phyloP scores from a whole-genome alignment of 2,888 invertebrate species.

The Melolontha melolontha region DNA sequence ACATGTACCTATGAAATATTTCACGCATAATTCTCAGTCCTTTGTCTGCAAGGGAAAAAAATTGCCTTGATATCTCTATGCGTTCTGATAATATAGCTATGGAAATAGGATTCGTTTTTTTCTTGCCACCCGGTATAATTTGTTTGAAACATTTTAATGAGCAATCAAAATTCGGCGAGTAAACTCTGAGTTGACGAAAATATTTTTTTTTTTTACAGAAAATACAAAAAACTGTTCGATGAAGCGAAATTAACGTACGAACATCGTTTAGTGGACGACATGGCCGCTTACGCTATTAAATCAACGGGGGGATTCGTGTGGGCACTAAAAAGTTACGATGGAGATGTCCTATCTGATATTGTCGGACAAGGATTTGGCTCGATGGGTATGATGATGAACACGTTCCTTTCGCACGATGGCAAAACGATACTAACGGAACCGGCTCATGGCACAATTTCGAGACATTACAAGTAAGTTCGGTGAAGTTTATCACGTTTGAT shows the following conservation, averaged over 20 bases:
- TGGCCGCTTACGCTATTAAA: conserved; percentile 87
- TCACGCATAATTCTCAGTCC: no score
- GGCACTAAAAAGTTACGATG: conserved; percentile 92
- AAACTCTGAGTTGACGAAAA: no score
- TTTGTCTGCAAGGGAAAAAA: no score
- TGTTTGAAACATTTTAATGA: no score
- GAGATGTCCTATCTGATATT: conserved; percentile 88
- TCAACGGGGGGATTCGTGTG: conserved; percentile 87
- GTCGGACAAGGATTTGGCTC: conserved; percentile 83
- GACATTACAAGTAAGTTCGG: conserved; percentile 74
- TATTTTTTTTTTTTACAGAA: conserved; percentile 66
- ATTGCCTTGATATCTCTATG: no score
- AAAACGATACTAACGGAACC: conserved; percentile 89
- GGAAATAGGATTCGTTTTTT: no score
- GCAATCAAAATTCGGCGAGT: no score
- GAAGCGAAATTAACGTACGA: conserved; percentile 84
- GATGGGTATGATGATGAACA: conserved; percentile 88
- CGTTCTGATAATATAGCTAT: no score
- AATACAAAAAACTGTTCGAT: conserved; percentile 79
- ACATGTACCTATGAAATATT: no score
- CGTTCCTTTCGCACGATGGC: conserved; percentile 85
- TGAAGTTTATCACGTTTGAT: background rate
- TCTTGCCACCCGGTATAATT: no score
- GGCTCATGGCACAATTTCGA: conserved; percentile 89
- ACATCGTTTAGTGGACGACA: conserved; percentile 88